phyloP scores from a whole-genome alignment of 2,888 invertebrate species.

The Iselma pallidipennis region DNA sequence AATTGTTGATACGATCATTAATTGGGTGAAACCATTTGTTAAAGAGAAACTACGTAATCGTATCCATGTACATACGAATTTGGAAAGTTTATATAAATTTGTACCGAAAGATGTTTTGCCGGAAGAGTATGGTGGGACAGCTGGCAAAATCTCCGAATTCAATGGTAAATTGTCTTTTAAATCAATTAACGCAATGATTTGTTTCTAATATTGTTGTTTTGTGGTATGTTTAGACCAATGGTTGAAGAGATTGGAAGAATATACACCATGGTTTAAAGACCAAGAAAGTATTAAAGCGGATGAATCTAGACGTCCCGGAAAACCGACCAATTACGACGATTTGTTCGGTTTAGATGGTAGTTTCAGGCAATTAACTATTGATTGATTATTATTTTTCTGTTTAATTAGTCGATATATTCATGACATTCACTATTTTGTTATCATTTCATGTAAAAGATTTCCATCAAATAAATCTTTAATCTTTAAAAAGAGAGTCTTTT shows the following conservation, averaged over 20 bases:
- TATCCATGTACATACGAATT: constrained; percentile 76
- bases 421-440: no score
- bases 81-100: constrained; percentile 76
- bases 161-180: constrained; percentile 59
- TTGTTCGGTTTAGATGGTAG: constrained; percentile 89
- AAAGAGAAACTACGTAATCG: constrained; percentile 86
- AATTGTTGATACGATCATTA: constrained; percentile 80
- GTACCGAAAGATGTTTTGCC: constrained; percentile 81
- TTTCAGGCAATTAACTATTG: constrained; percentile 82
- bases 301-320: constrained; percentile 79
- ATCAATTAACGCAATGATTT: background rate
- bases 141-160: constrained; percentile 71
- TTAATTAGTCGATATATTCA: no score
- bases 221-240: constrained; percentile 64
- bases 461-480: no score
- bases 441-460: background rate
- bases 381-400: constrained; percentile 56
- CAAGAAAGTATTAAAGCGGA: constrained; percentile 79
- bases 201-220: background rate
- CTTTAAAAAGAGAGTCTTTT: no score
- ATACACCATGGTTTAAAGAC: constrained; percentile 79
- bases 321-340: constrained; percentile 83
- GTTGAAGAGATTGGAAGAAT: constrained; percentile 76
- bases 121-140: constrained; percentile 80
- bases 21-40: constrained; percentile 83